Base-by-base conservation (phyloP, 2,888 invertebrate genomes). In the Stenichneumon culpator region DNA sequence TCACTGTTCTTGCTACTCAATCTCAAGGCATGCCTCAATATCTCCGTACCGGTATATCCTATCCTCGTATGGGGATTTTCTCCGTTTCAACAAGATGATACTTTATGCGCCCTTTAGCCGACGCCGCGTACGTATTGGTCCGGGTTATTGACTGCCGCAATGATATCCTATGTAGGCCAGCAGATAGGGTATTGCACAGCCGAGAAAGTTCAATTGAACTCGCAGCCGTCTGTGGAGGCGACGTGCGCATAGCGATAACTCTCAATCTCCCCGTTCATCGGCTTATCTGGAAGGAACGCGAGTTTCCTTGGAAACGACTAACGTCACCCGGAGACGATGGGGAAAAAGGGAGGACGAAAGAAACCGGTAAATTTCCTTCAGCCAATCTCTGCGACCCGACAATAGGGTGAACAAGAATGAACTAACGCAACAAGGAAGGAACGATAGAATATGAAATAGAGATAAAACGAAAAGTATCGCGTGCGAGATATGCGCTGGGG, bases 181-280 rank as follows among this genome's bases (percentile, higher is more conserved):
- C n/a, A 28, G 47, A 44, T 19, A 16, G 22, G 32, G 16, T 32
- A 77, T 60, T 44, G 28, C 11, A 0, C 4, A 25, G 32, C 1
- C 60, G 6, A 44, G 39, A 81, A 75, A 70, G 60, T 63, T 19
- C 44, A 63, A 82, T 70, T 39, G 65, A 67, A 67, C 36, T 39
- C 36, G 39, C 65, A 19, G 19, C 36, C 65, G 65, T 11, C 65
- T 3, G 19, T 19, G 39, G 19, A 50, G 60, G 22, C 69, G 47
- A 9, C 75, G 75, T 14, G 69, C 68, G 50, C 50, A 25, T 39
- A 25, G 25, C 75, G 69, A 82, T 82, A 65, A 70, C 63, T 77
- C 68, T 75, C 75, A 75, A 82, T 75, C 68, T 60, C 44, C 63
- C n/a, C 7, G 16, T 60, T 75, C 69, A 82, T 69, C 70, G 63